These are phyloP conservation scores for Acanthurus tractus DNA, from an alignment of 2,797 vertebrate species.

Conservation along the genomic window DNA sequence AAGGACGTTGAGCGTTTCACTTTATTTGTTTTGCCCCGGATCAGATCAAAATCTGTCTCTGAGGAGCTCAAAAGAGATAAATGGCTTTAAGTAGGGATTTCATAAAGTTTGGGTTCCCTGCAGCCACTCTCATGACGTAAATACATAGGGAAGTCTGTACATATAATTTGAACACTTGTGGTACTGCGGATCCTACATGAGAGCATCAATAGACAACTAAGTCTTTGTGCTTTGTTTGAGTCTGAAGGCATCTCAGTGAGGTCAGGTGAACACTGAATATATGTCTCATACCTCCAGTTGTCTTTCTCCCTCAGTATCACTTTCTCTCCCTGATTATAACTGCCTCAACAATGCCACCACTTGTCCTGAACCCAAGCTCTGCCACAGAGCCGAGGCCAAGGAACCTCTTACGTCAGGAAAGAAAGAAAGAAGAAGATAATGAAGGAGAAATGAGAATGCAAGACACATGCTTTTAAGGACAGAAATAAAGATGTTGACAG, in stretches of 20 bases:
- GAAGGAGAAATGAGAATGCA: slow-evolving; percentile 15
- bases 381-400: slow-evolving; percentile 42
- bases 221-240: slow-evolving; percentile 45
- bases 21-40: slow-evolving; percentile 62
- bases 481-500: slow-evolving; percentile 54
- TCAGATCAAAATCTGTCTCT: slow-evolving; percentile 46
- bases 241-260: slow-evolving; percentile 33
- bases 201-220: slow-evolving; percentile 36
- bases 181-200: slow-evolving; percentile 40
- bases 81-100: slow-evolving; percentile 51
- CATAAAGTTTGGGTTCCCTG: slow-evolving; percentile 43
- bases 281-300: slow-evolving; percentile 53
- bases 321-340: slow-evolving; percentile 59
- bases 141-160: slow-evolving; percentile 39
- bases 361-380: slow-evolving; percentile 49
- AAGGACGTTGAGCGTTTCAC: slow-evolving; percentile 45
- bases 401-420: slow-evolving; percentile 38
- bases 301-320: slow-evolving; percentile 38
- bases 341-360: slow-evolving; percentile 71
- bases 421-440: slow-evolving; percentile 1
- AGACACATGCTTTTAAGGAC: slow-evolving; percentile 6
- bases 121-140: slow-evolving; percentile 39
- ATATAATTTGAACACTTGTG: slow-evolving; percentile 60
- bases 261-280: slow-evolving; percentile 46
- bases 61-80: slow-evolving; percentile 29